A percentile compares a stretch with the other conserved stretches of the same genome.
Conservation (phyloP, 2,113 vertebrate species). For the Sturnira hondurensis region DNA sequence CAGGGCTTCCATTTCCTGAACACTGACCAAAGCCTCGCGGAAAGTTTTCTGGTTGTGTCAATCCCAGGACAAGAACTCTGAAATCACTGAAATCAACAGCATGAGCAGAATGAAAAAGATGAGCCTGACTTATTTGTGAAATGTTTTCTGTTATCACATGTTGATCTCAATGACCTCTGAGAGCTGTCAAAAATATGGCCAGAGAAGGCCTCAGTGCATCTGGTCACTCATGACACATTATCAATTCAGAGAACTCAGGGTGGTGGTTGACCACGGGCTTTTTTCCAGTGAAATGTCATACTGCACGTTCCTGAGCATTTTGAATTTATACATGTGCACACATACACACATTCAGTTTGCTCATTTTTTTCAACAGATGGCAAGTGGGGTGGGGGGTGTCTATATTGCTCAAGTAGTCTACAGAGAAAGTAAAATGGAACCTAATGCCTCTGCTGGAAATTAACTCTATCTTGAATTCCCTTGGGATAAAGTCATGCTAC, state of each 20-base stretch:
- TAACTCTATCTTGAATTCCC: neutral
- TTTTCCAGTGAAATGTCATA: neutral
- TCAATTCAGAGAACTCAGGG: neutral
- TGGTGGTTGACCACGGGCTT: neutral
- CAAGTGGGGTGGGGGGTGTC: neutral
- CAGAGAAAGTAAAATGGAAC: constrained; percentile 23
- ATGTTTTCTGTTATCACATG: constrained; percentile 30
- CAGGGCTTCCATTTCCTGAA: neutral
- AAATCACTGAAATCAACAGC: neutral
- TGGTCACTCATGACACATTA: neutral
- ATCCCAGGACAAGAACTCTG: neutral
- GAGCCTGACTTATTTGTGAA: neutral
- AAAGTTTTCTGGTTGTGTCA: neutral
- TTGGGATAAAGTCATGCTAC: constrained; percentile 36
- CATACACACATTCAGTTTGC: neutral
- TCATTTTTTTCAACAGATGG: neutral
- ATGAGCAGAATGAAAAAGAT: neutral
- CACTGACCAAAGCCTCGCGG: neutral
- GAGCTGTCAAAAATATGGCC: neutral
- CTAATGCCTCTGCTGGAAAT: constrained; percentile 1
- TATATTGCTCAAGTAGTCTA: neutral
- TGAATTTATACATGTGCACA: neutral
- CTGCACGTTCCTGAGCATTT: neutral
- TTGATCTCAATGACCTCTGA: neutral
- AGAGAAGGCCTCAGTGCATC: neutral